Base-by-base conservation (phyloP, 2,113 vertebrate species). In the Carassius carassius region DNA sequence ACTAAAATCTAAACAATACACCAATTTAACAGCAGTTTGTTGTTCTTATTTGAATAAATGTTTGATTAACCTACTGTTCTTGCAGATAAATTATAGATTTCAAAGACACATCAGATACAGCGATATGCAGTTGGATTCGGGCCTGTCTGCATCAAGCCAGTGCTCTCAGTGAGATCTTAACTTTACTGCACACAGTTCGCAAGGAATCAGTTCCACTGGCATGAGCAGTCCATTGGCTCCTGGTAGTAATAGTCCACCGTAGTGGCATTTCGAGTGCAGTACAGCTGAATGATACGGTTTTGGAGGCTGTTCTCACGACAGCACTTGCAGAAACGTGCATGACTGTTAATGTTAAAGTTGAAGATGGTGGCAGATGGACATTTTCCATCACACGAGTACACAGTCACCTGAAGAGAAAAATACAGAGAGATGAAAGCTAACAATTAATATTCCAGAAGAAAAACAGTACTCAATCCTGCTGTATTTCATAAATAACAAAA, bases 351-450 rank as follows among this genome's bases (percentile, higher is more conserved):
- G 90, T 99, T 99, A 88, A 98, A 96, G 91, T 99, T 99, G 91
- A 98, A 99, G 90, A 99, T 99, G 86, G 97, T 99, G 90, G 98
- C 98, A 29, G 98, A 99, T 0, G 98, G 98, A 89, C 98, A 99
- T 89, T 97, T 99, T 60, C 98, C 98, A 89, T 99, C 97, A 81
- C 98, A 99, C 21, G 98, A 99, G 88, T 97, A 97, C 69, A 99
- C 94, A 10, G 93, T 97, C 41, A 99, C 89, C 98, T 99, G 86
- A 67, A 88, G 35, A 85, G 8, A 25, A 21, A 81, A 67, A 82
- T 9, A 12, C 9, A 58, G 11, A 70, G 35, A 84, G 23, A 44
- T 17, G n/a, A 21, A 29, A 2, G 1, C 44, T 37, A 78, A 37
- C 77, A 41, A 4, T 51, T 4, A 4, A 51, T 1, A 76, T 4